Conservation (phyloP, 2,797 vertebrate genomes). For the Danionella dracula region DNA sequence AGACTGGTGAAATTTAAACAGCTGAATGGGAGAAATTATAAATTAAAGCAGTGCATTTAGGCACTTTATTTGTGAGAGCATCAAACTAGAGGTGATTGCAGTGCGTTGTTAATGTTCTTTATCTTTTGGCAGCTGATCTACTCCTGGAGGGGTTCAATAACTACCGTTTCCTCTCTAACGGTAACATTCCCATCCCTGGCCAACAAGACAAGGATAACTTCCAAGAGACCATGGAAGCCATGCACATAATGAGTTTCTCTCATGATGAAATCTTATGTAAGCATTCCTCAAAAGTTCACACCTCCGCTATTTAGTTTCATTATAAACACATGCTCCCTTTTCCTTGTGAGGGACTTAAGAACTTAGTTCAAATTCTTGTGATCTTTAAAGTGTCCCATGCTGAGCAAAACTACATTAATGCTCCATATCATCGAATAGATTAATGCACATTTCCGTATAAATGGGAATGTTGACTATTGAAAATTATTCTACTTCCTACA, state of each 20-base stretch:
- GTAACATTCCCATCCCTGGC: constrained; percentile 91
- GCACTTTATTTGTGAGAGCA: background rate
- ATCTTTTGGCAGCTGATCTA: constrained; percentile 78
- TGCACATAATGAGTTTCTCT: constrained; percentile 97
- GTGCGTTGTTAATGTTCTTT: constrained; percentile 10
- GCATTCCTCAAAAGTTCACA: constrained; percentile 25
- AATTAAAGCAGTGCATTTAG: background rate
- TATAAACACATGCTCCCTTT: background rate
- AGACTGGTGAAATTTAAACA: no score
- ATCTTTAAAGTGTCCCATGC: background rate
- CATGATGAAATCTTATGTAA: constrained; percentile 93
- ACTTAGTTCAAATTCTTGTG: no score
- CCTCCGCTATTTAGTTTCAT: background rate
- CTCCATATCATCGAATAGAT: no score
- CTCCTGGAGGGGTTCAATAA: constrained; percentile 92
- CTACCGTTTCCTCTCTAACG: constrained; percentile 96
- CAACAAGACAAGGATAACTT: constrained; percentile 99
- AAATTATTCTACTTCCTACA: background rate
- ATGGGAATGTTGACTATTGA: no score
- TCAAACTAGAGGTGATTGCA: background rate
- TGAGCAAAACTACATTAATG: background rate
- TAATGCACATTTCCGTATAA: no score
- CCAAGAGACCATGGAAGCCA: constrained; percentile 98
- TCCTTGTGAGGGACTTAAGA: no score
- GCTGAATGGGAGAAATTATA: background rate